Conservation (phyloP, 2,888 invertebrate genomes). For the Agrotis exclamationis region DNA sequence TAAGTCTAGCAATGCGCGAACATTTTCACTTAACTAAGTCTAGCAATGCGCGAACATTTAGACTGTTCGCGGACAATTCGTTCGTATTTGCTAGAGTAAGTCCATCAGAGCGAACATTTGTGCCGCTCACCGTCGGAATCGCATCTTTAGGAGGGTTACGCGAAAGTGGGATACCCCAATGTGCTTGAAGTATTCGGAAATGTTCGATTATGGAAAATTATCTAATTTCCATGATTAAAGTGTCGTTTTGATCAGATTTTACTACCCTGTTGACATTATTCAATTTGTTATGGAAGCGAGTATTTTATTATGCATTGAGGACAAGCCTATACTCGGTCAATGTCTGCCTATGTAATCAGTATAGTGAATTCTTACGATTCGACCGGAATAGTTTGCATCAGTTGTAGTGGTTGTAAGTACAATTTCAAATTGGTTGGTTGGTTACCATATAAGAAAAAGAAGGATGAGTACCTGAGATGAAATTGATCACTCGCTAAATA, state of each 20-base stretch:
- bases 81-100: too few species aligned
- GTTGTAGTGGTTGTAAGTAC: not conserved
- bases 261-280: conserved; percentile 21
- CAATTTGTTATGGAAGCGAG: not conserved
- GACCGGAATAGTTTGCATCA: not conserved
- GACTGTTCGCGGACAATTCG: too few species aligned
- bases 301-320: conserved; percentile 13
- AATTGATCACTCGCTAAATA: too few species aligned
- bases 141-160: not conserved
- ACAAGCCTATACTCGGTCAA: conserved; percentile 5
- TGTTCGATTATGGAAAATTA: conserved; percentile 11
- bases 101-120: too few species aligned
- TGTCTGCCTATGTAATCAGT: conserved; percentile 8
- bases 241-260: conserved; percentile 13
- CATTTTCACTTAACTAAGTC: too few species aligned
- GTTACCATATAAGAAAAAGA: too few species aligned
- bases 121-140: too few species aligned
- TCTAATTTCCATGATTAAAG: conserved; percentile 15
- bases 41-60: too few species aligned
- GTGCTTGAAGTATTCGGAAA: conserved; percentile 7
- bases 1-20: too few species aligned
- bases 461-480: too few species aligned
- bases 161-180: conserved; percentile 4
- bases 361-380: not conserved
- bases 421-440: too few species aligned